Conservation (phyloP, 2,888 invertebrate species). For the Nomada lathburiana region DNA sequence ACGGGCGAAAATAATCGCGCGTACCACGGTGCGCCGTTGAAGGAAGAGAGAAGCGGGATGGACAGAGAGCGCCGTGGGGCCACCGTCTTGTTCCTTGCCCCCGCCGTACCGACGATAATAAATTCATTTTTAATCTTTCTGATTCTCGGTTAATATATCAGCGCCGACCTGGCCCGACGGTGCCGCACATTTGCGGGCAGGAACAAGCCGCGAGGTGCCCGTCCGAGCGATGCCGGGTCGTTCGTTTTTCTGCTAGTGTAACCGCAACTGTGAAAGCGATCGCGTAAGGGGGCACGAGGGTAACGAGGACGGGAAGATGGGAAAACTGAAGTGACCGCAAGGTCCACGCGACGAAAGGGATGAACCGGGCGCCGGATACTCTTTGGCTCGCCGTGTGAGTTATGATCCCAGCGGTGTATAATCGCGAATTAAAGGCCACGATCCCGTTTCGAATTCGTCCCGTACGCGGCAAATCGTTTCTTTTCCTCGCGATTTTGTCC, state of each 20-base stretch:
- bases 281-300: constrained; percentile 29
- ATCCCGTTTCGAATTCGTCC: constrained; percentile 35
- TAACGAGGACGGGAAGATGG: constrained; percentile 14
- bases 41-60: neutral
- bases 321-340: constrained; percentile 63
- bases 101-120: constrained; percentile 41
- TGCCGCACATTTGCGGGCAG: constrained; percentile 65
- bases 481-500: neutral
- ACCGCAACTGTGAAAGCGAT: constrained; percentile 67
- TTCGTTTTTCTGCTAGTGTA: constrained; percentile 55
- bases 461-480: constrained; percentile 23
- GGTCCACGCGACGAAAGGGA: constrained; percentile 39
- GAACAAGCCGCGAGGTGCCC: constrained; percentile 56
- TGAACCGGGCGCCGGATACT: constrained; percentile 41
- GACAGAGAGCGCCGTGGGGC: neutral
- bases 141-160: constrained; percentile 64
- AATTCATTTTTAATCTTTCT: constrained; percentile 63
- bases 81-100: neutral
- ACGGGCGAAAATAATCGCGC: constrained; percentile 39
- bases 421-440: constrained; percentile 69
- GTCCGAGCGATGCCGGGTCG: constrained; percentile 35
- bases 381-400: constrained; percentile 60
- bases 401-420: constrained; percentile 65
- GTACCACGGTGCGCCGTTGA: neutral
- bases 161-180: constrained; percentile 42